phyloP scores from a whole-genome alignment of 2,888 invertebrate genomes.

The Sinelater perroti region DNA sequence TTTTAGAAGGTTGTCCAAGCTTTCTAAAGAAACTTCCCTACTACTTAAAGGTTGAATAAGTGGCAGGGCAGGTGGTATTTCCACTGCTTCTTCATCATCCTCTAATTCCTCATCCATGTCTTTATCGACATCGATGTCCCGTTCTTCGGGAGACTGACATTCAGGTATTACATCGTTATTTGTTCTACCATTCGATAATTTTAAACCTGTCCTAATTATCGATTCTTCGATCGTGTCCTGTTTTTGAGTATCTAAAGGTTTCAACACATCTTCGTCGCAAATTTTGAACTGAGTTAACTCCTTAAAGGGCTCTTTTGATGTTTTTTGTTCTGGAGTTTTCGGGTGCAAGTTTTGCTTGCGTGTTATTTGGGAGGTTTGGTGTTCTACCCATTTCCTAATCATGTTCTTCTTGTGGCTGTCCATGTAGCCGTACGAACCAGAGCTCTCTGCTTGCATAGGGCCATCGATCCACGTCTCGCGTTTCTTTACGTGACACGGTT shows the following conservation, averaged over 20 bases:
- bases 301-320: constrained; percentile 62
- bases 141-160: constrained; percentile 53
- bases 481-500: constrained; percentile 78
- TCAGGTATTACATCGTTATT: constrained; percentile 53
- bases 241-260: constrained; percentile 64
- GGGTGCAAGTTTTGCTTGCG: constrained; percentile 66
- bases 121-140: constrained; percentile 39
- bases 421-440: constrained; percentile 85
- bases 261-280: constrained; percentile 63
- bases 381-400: constrained; percentile 94
- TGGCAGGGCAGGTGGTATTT: constrained; percentile 83
- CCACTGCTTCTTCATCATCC: constrained; percentile 81
- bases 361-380: constrained; percentile 85
- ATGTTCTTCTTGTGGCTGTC: constrained; percentile 91
- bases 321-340: constrained; percentile 55
- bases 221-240: constrained; percentile 69
- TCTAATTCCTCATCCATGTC: constrained; percentile 69
- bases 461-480: constrained; percentile 97
- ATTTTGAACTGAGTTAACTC: constrained; percentile 72
- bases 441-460: constrained; percentile 75
- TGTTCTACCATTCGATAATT: constrained; percentile 53
- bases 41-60: constrained; percentile 81
- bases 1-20: constrained; percentile 78
- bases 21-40: constrained; percentile 84
- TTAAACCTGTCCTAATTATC: constrained; percentile 69